These are phyloP conservation scores for Hapalemur alaotrensis DNA, from an alignment of 2,797 vertebrate genomes.

Conservation along the genomic window DNA sequence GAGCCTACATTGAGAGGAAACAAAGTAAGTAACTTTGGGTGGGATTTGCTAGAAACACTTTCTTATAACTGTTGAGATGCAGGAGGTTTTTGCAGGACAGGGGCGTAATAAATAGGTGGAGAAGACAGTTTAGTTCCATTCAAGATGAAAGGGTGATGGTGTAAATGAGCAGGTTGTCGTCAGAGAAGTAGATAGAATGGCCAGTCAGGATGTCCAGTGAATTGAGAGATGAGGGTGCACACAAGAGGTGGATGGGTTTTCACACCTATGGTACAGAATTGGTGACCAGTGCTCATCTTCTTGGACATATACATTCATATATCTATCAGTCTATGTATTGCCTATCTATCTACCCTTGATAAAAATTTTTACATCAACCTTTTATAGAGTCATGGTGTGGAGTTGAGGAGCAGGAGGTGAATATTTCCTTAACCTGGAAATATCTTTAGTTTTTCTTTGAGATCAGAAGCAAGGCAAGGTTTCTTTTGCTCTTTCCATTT, in stretches of 20 bases:
- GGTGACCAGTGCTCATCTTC: not conserved
- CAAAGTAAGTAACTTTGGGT: not conserved
- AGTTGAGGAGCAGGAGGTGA: not conserved
- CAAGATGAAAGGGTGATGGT: not conserved
- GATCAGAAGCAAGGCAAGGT: not conserved
- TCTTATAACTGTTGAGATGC: not conserved
- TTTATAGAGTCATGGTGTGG: not conserved
- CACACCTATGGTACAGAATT: fast-evolving
- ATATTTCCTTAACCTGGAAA: not conserved
- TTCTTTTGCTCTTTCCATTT: not conserved
- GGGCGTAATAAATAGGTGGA: too few species aligned
- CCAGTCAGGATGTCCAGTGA: not conserved
- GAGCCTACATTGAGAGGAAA: not conserved
- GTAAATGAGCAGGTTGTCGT: not conserved
- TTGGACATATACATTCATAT: not conserved
- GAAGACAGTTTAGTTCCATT: not conserved
- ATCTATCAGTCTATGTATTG: not conserved
- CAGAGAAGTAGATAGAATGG: not conserved
- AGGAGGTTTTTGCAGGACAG: not conserved
- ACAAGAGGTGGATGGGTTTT: not conserved
- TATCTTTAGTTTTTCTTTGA: not conserved
- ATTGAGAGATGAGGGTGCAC: not conserved
- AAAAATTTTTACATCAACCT: not conserved
- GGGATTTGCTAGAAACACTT: not conserved
- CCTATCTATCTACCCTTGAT: not conserved